Conservation (phyloP, 2,113 vertebrate genomes). For the Coryphaenoides rupestris region DNA sequence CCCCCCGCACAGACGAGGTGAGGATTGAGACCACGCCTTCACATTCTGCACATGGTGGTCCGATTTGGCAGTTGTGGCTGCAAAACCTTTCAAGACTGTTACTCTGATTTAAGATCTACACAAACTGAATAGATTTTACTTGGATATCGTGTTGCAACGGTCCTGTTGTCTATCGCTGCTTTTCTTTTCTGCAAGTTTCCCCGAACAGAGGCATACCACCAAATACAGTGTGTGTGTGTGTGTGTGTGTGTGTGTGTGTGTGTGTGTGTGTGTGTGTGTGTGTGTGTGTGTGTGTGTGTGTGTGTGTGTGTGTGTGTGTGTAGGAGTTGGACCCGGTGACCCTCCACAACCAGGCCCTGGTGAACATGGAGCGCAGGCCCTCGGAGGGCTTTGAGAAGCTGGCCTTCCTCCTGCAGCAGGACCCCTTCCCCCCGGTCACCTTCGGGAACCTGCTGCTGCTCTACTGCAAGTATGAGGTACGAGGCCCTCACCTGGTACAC, state of each 20-base stretch:
- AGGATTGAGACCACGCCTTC: background rate
- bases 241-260: constrained; percentile 11
- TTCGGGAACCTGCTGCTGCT: constrained; percentile 94
- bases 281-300: background rate
- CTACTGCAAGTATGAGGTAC: constrained; percentile 86
- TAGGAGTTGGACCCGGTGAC: constrained; percentile 91
- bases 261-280: background rate
- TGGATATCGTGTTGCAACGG: too few relatives aligned
- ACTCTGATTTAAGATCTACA: too few relatives aligned
- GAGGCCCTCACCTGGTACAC: background rate
- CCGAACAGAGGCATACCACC: too few relatives aligned
- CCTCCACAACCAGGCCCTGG: constrained; percentile 90
- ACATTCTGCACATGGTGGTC: background rate
- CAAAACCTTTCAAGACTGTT: too few relatives aligned
- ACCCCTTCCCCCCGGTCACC: constrained; percentile 87
- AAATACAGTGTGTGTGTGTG: constrained; percentile 8
- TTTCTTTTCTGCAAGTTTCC: too few relatives aligned
- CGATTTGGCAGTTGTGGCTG: too few relatives aligned
- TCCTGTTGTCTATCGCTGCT: too few relatives aligned
- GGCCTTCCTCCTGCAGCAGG: constrained; percentile 91
- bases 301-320: background rate
- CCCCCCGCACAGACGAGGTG: constrained; percentile 87
- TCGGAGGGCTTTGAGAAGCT: constrained; percentile 93
- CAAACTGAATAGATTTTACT: too few relatives aligned
- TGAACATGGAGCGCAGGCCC: constrained; percentile 91